These are phyloP conservation scores for Bactericera cockerelli DNA, from an alignment of 1,140 invertebrate genomes.

Conservation along the genomic window DNA sequence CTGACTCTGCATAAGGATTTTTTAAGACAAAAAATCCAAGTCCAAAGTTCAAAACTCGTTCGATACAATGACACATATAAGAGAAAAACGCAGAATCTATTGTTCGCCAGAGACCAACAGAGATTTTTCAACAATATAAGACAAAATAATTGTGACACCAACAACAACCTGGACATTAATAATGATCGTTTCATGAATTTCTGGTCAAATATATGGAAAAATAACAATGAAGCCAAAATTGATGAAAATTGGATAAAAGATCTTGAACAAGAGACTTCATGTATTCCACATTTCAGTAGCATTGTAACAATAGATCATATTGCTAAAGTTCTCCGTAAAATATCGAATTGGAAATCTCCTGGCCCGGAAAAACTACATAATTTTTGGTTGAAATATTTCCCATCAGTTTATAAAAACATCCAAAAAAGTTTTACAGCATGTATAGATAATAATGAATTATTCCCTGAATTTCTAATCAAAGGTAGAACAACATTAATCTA, in stretches of 20 bases:
- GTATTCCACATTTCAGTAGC: neutral
- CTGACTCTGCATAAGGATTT: neutral
- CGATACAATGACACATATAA: neutral
- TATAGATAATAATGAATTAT: neutral
- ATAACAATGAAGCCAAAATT: neutral
- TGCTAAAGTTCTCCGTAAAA: neutral
- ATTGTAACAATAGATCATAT: neutral
- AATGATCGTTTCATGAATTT: neutral
- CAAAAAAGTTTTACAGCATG: neutral
- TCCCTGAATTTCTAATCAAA: neutral
- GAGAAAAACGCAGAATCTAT: neutral
- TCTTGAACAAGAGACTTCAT: neutral
- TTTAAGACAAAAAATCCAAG: neutral
- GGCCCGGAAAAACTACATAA: conserved; percentile 6
- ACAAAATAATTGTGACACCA: too few relatives aligned
- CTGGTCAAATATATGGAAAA: neutral
- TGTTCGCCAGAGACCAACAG: neutral
- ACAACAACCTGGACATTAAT: neutral
- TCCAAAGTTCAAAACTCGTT: neutral
- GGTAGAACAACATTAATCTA: neutral
- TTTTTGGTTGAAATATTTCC: conserved; percentile 10
- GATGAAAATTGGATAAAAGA: neutral
- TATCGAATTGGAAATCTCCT: conserved; percentile 8
- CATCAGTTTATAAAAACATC: neutral
- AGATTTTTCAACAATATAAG: neutral